Evolutionary conservation across 2,888 invertebrate genomes (phyloP).

Genomic region (Apotomis capreana): DNA sequence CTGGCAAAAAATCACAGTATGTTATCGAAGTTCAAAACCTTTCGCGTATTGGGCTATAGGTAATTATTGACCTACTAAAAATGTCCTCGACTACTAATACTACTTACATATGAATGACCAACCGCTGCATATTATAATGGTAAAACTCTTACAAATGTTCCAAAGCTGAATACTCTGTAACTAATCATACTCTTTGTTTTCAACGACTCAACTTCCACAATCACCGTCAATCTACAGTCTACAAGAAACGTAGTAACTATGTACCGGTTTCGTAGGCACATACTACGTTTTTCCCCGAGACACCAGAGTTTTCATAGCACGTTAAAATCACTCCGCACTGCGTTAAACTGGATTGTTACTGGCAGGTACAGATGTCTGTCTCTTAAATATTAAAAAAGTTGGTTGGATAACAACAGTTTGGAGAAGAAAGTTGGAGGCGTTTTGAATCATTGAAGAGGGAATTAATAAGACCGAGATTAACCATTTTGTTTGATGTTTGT

Average conservation of each 20-base stretch:
- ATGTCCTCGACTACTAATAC: too few species aligned
- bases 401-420: not conserved
- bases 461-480: not conserved
- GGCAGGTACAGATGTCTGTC: conserved; percentile 33
- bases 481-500: not conserved
- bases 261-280: conserved; percentile 46
- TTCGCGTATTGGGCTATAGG: too few species aligned
- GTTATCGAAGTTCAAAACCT: too few species aligned
- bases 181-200: not conserved
- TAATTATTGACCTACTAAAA: too few species aligned
- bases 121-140: too few species aligned
- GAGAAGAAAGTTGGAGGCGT: not conserved
- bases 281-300: conserved; percentile 38
- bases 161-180: too few species aligned
- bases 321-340: conserved; percentile 55
- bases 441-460: not conserved
- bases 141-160: too few species aligned
- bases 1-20: too few species aligned
- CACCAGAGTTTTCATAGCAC: conserved; percentile 51
- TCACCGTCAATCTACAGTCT: conserved; percentile 33
- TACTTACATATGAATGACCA: too few species aligned
- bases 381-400: conserved; percentile 26
- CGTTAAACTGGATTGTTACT: conserved; percentile 58
- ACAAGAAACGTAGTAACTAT: not conserved
- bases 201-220: conserved; percentile 56